Evolutionary conservation across 2,888 invertebrate species (phyloP).

Genomic region (Lepidochitona cinerea): DNA sequence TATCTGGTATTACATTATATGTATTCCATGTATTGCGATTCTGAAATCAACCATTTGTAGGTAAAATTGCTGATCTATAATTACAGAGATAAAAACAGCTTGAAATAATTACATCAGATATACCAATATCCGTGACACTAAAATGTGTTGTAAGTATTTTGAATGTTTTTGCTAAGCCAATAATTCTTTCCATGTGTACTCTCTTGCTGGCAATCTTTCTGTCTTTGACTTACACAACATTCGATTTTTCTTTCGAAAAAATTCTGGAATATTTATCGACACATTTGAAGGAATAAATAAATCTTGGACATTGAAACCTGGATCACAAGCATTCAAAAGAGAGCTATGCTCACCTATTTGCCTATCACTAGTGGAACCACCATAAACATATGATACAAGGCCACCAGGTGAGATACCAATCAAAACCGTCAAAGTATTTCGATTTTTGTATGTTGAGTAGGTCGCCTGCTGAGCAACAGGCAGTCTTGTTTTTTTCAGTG

Average conservation of each 20-base stretch:
- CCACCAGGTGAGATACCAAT: conserved; percentile 39
- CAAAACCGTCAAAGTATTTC: conserved; percentile 40
- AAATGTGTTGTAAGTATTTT: conserved; percentile 25
- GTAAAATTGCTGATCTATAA: background rate
- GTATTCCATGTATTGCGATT: too few species aligned
- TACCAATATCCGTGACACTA: conserved; percentile 10
- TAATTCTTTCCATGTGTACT: conserved; percentile 40
- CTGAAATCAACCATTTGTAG: background rate
- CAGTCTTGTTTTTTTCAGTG: conserved; percentile 36
- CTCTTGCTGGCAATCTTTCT: conserved; percentile 30
- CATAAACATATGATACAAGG: conserved; percentile 36
- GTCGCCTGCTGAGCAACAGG: conserved; percentile 39
- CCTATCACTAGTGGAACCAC: conserved; percentile 43
- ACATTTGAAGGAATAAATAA: conserved; percentile 32
- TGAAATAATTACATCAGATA: background rate
- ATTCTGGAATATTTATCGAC: conserved; percentile 34
- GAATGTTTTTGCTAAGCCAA: conserved; percentile 33
- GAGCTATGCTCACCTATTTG: conserved; percentile 7
- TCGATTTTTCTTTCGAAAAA: conserved; percentile 38
- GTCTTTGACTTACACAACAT: conserved; percentile 26
- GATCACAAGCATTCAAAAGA: conserved; percentile 21
- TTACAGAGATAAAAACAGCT: background rate
- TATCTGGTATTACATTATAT: too few species aligned
- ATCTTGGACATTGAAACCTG: conserved; percentile 33
- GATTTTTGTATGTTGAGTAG: conserved; percentile 44